These are phyloP conservation scores for Phodopus roborovskii DNA, from an alignment of 2,113 vertebrate genomes.

Conservation along the genomic window DNA sequence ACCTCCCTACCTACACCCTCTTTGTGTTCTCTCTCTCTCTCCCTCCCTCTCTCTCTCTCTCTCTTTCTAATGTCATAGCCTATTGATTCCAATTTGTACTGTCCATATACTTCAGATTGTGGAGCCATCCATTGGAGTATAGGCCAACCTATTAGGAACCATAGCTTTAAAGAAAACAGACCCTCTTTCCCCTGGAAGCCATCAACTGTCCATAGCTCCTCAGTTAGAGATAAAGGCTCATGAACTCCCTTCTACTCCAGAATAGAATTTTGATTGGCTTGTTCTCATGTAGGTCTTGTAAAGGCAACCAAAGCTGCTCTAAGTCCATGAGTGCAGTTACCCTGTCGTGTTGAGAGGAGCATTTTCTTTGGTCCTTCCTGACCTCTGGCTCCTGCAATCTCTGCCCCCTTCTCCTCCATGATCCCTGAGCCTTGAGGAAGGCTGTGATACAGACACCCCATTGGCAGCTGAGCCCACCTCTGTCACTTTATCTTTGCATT, in stretches of 20 bases:
- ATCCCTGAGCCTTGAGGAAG: neutral
- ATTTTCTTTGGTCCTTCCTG: neutral
- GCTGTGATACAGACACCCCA: neutral
- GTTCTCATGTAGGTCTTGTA: neutral
- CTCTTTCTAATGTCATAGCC: neutral
- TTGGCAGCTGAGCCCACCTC: neutral
- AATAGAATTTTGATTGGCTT: neutral
- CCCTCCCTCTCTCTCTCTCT: neutral
- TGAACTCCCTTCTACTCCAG: neutral
- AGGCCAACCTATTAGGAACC: neutral
- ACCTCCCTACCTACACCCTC: neutral
- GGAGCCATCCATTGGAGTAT: neutral
- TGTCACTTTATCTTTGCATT: neutral
- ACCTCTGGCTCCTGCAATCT: neutral
- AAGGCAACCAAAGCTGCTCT: neutral
- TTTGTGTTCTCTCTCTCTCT: neutral
- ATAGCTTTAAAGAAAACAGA: neutral
- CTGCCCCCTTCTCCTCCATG: neutral
- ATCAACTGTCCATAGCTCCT: neutral
- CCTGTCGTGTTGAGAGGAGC: neutral
- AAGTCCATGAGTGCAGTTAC: neutral
- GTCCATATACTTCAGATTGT: neutral
- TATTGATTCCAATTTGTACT: neutral
- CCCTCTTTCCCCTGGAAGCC: neutral
- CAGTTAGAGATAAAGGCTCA: neutral